Evolutionary conservation across 1,140 invertebrate species (phyloP), one percentile per base, ranked within the genome.

Genomic region (Drosophila sproati): DNA sequence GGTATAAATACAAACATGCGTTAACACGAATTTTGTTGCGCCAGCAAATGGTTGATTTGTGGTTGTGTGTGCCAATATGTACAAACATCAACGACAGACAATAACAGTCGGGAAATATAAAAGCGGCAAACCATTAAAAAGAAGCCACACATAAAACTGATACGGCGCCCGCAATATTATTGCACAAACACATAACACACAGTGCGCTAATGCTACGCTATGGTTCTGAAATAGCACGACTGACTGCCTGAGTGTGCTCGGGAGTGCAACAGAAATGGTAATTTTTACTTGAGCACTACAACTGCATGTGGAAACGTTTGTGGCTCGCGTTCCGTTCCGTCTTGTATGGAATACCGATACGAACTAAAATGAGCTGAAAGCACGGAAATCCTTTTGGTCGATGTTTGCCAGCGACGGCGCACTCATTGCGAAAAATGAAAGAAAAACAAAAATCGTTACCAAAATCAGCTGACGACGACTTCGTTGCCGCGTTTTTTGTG

Each of bases 271-370:
- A 62, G 43, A 45, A 62, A 54, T 64, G 48, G 39, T 8, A 64
- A 61, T 59, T 29, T 56, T 56, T 35, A n/a, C 54, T 35, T 56
- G 20, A 37, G 31, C 7, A 56, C 37, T 37, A 7, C 28, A 8
- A 28, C 31, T 48, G 35, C 47, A 47, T 60, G 20, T 37, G 43
- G 20, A 35, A 32, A 5, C 29, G 7, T 48, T 60, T 0, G 12
- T 37, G 57, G 43, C 45, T 56, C 31, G 57, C 66, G 56, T 69
- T 68, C 20, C 55, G 43, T 20, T 62, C 72, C 57, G 66, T 63
- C 57, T 70, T 61, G 66, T 56, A 62, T 74, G 72, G 68, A 74
- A 74, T 74, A 41, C 72, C 72, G 72, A 74, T 74, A 74, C 72
- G 51, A 74, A 74, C 72, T 74, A 66, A 74, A 62, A 74, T 68